Evolutionary conservation across 2,797 vertebrate genomes (phyloP).

Genomic region (Peromyscus aztecus): DNA sequence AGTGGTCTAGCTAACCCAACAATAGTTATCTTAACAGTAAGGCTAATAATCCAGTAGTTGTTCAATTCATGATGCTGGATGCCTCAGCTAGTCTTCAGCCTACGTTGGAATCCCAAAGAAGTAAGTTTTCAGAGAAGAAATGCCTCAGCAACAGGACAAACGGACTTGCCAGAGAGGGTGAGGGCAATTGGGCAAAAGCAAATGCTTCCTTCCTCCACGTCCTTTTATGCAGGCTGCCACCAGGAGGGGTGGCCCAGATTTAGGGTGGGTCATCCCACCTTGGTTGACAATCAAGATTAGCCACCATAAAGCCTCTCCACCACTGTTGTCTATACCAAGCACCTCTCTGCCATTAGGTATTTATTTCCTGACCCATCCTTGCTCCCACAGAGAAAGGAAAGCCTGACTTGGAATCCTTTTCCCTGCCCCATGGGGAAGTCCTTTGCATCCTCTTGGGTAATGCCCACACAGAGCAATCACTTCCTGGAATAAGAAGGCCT

Average conservation of each 20-base stretch:
- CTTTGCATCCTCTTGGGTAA: neutral
- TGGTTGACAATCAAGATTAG: neutral
- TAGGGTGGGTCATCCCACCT: neutral
- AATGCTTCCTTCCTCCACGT: neutral
- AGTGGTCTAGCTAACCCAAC: no score
- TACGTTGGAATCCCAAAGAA: no score
- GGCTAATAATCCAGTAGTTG: neutral
- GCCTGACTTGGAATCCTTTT: neutral
- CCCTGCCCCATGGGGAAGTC: neutral
- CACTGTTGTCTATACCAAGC: neutral
- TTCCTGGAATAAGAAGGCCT: neutral
- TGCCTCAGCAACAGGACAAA: neutral
- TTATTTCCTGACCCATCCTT: neutral
- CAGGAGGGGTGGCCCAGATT: neutral
- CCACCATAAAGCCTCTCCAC: no score
- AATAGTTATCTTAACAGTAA: neutral
- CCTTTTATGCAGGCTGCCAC: neutral
- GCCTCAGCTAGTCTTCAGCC: neutral
- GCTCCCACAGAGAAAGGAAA: conserved; percentile 5
- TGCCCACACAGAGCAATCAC: neutral
- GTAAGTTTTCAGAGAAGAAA: neutral
- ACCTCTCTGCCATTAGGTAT: neutral
- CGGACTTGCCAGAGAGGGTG: neutral
- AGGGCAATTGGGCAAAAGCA: neutral
- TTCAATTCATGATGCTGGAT: neutral